A percentile compares a stretch with the other conserved stretches of the same genome.
phyloP scores from a whole-genome alignment of 2,888 invertebrate species.

The Parnassius orleans region DNA sequence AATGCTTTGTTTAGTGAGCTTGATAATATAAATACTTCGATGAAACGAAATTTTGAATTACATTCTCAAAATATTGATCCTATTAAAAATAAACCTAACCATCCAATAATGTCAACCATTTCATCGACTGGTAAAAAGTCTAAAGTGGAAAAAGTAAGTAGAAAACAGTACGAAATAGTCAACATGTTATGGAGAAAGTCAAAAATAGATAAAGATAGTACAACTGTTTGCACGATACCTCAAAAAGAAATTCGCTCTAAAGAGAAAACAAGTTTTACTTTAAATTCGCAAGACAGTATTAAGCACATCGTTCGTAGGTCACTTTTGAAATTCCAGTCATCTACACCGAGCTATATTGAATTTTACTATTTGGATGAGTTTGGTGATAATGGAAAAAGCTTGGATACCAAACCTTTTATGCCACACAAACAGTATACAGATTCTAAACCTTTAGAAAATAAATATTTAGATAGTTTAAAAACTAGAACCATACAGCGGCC shows the following conservation, averaged over 20 bases:
- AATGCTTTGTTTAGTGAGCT: background rate
- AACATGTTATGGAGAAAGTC: constrained; percentile 62
- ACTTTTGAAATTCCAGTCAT: constrained; percentile 14
- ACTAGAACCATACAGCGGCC: constrained; percentile 33
- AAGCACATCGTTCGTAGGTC: constrained; percentile 22
- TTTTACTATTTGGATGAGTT: constrained; percentile 65
- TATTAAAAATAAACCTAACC: background rate
- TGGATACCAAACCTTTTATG: constrained; percentile 23
- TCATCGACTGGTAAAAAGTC: constrained; percentile 38
- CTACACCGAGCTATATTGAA: constrained; percentile 63
- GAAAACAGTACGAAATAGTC: constrained; percentile 59
- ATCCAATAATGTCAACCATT: constrained; percentile 11
- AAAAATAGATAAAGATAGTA: constrained; percentile 44
- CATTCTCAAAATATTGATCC: background rate
- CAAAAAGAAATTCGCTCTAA: background rate
- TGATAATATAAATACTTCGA: constrained; percentile 1
- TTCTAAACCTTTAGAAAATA: background rate
- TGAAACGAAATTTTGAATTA: background rate
- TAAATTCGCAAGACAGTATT: constrained; percentile 11
- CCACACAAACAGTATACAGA: background rate
- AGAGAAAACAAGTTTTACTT: constrained; percentile 6
- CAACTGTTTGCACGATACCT: constrained; percentile 24
- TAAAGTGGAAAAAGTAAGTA: constrained; percentile 50
- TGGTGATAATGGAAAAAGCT: constrained; percentile 36
- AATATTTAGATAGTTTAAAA: constrained; percentile 15